These are phyloP conservation scores for Argyresthia goedartella DNA, from an alignment of 2,888 invertebrate species.

Conservation along the genomic window DNA sequence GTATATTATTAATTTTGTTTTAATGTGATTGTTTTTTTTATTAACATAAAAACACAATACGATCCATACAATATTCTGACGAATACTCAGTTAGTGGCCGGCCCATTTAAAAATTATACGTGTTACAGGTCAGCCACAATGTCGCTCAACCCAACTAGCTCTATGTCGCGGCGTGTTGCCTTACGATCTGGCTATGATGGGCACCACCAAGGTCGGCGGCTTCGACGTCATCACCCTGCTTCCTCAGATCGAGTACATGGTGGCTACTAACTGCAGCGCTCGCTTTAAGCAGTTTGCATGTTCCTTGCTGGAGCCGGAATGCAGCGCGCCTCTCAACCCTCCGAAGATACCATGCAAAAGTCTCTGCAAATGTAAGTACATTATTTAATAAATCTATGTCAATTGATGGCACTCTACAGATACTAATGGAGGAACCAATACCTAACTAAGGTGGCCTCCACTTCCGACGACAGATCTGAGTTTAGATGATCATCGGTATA, in stretches of 20 bases:
- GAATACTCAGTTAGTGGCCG: too few relatives aligned
- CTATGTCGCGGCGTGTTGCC: slow-evolving; percentile 76
- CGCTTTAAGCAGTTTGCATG: slow-evolving; percentile 74
- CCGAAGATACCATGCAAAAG: slow-evolving; percentile 74
- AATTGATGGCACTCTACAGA: too few relatives aligned
- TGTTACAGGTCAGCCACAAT: slow-evolving; percentile 27
- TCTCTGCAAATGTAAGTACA: slow-evolving; percentile 73
- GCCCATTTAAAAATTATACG: too few relatives aligned
- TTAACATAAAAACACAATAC: too few relatives aligned
- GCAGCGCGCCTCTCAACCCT: slow-evolving; percentile 69
- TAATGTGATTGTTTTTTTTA: too few relatives aligned
- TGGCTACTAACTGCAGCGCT: slow-evolving; percentile 74
- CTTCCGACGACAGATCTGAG: too few relatives aligned
- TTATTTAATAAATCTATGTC: too few relatives aligned
- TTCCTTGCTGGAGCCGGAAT: slow-evolving; percentile 76
- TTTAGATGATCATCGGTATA: too few relatives aligned
- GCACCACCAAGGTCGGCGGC: slow-evolving; percentile 39
- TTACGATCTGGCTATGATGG: slow-evolving; percentile 73
- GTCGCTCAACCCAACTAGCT: slow-evolving; percentile 61
- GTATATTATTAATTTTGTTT: too few relatives aligned
- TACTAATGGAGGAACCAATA: too few relatives aligned
- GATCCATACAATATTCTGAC: too few relatives aligned
- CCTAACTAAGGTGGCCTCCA: too few relatives aligned
- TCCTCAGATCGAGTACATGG: slow-evolving; percentile 71
- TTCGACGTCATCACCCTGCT: slow-evolving; percentile 48